These are phyloP conservation scores for Mercenaria mercenaria DNA, from an alignment of 1,140 invertebrate species.

Conservation along the genomic window DNA sequence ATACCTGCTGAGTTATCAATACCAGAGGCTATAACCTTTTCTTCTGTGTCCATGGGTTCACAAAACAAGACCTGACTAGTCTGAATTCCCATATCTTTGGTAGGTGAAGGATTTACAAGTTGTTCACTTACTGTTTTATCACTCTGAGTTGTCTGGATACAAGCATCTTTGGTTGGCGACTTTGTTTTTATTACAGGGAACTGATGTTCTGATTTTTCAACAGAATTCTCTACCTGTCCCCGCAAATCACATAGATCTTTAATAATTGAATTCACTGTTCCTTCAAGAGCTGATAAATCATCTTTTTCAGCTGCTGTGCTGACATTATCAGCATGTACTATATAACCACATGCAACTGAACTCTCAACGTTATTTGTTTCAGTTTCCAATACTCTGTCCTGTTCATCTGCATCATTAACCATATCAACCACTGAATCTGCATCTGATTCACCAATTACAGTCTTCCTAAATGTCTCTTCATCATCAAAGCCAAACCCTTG, in stretches of 20 bases:
- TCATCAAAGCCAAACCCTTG: background rate
- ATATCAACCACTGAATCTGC: background rate
- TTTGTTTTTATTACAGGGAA: background rate
- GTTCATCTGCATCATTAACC: background rate
- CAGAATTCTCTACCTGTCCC: background rate
- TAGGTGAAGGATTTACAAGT: constrained; percentile 3
- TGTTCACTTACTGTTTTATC: background rate
- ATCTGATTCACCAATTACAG: background rate
- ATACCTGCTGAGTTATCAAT: background rate
- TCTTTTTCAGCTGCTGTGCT: background rate
- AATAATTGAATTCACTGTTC: constrained; percentile 19
- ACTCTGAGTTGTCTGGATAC: constrained; percentile 36
- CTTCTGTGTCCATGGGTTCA: background rate
- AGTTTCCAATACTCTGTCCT: background rate
- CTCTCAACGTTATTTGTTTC: background rate
- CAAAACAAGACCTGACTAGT: constrained; percentile 16
- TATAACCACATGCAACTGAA: background rate
- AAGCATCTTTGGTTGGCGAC: constrained; percentile 57
- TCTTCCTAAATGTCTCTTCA: background rate
- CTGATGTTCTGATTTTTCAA: background rate
- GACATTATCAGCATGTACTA: too few species aligned
- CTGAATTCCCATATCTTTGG: constrained; percentile 57
- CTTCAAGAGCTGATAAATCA: constrained; percentile 10
- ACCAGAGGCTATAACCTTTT: background rate
- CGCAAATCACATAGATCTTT: constrained; percentile 24